phyloP scores from a whole-genome alignment of 2,888 invertebrate species.

The Drepanosiphum platanoidis region DNA sequence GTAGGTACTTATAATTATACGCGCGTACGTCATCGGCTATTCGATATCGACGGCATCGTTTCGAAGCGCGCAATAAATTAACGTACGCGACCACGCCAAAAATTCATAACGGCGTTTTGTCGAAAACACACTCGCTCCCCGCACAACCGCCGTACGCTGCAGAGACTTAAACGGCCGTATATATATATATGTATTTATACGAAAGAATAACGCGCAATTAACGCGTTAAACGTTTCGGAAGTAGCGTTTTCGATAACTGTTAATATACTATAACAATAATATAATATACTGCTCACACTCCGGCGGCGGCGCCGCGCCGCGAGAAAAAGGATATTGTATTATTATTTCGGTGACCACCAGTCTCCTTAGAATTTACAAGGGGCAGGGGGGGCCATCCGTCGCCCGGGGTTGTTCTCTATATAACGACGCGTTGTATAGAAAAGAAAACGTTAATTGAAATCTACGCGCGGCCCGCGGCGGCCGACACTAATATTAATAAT shows the following conservation, averaged over 20 bases:
- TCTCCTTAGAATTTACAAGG: no score
- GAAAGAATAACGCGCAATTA: conserved; percentile 33
- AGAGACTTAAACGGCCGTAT: conserved; percentile 50
- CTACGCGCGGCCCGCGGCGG: no score
- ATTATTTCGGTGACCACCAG: neutral
- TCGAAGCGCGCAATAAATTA: neutral
- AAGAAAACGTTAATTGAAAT: no score
- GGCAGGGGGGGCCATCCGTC: no score
- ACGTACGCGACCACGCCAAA: conserved; percentile 1
- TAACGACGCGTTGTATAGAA: no score
- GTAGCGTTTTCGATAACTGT: neutral
- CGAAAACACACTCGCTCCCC: neutral
- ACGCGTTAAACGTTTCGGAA: conserved; percentile 32
- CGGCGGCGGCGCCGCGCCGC: neutral
- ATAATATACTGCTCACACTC: neutral
- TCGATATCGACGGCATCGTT: conserved; percentile 1
- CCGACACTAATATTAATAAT: no score
- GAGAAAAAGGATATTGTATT: neutral
- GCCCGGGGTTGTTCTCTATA: no score
- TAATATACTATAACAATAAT: neutral
- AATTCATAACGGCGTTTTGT: neutral
- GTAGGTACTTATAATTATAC: conserved; percentile 52
- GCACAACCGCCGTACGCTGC: no score
- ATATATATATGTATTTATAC: no score
- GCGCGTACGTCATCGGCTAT: neutral